Evolutionary conservation across 35 echinoderm and acorn worm species (phyloP), one percentile per base, ranked within the genome.

Genomic region (Stichopus chloronotus): DNA sequence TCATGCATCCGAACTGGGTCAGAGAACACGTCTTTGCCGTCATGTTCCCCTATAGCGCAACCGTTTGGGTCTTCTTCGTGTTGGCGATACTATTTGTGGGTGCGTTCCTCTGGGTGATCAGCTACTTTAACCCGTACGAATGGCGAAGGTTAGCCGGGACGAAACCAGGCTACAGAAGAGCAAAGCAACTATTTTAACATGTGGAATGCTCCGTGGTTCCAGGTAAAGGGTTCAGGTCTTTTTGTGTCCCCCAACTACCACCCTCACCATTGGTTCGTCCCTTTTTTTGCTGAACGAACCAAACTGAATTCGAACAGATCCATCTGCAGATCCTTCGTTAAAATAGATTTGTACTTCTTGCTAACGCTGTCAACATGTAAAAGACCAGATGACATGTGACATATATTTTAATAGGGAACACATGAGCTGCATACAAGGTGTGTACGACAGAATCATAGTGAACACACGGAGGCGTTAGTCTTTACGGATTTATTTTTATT

Each of bases 1-100:
- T 97, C 61, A 94, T 95, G 78, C 96, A 97, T 93, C 92, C 96
- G 7, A 98, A 94, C 63, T 94, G 88, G 52, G 92, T 95, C 0
- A 78, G 94, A 90, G 94, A 95, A 52, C 79, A 98, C 17, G 88
- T 95, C 8, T 98, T 98, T 86, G 96, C 94, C 8, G 85, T 91
- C 24, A 87, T 98, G 60, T 95, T 95, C 56, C 96, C 96, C 2
- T 98, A 93, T 56, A 88, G 68, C 21, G 95, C 92, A 77, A 92
- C 93, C n/a, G 94, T 95, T 4, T 98, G 96, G 96, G 59, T 94
- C 12, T 82, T 83, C 65, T 95, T 96, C 25, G 76, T 95, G 52
- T 53, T 93, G n/a, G 96, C 96, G 5, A 82, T 95, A n/a, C 6
- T 98, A 9, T 60, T 94, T 55, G 86, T 91, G 5, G 94, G 94